phyloP scores from a whole-genome alignment of 2,888 invertebrate species.

The Timema cristinae region DNA sequence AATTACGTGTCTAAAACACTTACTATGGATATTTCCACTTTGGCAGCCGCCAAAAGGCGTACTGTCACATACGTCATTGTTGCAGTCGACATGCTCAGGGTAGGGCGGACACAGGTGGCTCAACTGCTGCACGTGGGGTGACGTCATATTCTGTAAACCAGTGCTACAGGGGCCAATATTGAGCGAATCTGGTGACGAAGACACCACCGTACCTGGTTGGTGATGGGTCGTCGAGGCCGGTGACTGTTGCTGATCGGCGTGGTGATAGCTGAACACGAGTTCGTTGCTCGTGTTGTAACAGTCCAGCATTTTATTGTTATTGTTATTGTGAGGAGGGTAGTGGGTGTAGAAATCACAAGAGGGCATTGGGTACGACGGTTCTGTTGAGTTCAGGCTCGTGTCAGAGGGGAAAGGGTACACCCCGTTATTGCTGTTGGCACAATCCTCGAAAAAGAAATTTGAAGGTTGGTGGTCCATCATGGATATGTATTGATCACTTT shows the following conservation, averaged over 20 bases:
- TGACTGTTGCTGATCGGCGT: too few relatives aligned
- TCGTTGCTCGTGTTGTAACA: not conserved
- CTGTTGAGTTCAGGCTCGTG: too few relatives aligned
- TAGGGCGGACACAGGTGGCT: slow-evolving; percentile 43
- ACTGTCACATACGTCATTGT: too few relatives aligned
- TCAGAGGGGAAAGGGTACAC: not conserved
- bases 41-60: too few relatives aligned
- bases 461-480: slow-evolving; percentile 17
- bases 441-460: slow-evolving; percentile 22
- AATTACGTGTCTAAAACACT: too few relatives aligned
- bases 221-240: too few relatives aligned
- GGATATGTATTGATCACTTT: slow-evolving; percentile 45
- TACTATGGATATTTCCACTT: too few relatives aligned
- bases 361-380: not conserved
- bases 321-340: slow-evolving; percentile 13
- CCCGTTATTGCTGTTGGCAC: not conserved
- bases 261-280: too few relatives aligned
- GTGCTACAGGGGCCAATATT: not conserved
- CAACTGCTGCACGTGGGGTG: slow-evolving; percentile 42
- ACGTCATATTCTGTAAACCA: slow-evolving; percentile 27
- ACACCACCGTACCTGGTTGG: not conserved
- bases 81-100: slow-evolving; percentile 25
- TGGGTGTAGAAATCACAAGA: slow-evolving; percentile 13
- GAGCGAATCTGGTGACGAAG: slow-evolving; percentile 3
- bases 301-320: slow-evolving; percentile 11